These are phyloP conservation scores for Aphrocallistes beatrix DNA, from an alignment of 37 sponge, comb jelly and placozoan species.

Conservation along the genomic window DNA sequence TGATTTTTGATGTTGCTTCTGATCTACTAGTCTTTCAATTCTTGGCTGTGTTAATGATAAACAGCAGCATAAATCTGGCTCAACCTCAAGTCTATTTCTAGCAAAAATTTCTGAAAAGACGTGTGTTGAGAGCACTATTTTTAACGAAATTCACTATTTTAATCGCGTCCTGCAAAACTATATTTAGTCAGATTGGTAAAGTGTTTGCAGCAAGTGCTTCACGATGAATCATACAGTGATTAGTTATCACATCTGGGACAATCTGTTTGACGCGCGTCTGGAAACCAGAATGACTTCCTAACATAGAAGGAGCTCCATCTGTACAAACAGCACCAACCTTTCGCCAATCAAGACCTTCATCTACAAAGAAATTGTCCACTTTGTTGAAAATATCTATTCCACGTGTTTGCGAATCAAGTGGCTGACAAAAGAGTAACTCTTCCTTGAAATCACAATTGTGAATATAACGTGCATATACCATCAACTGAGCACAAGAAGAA, in stretches of 20 bases:
- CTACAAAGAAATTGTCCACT: neutral
- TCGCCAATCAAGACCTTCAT: constrained; percentile 3
- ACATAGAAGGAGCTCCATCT: constrained; percentile 9
- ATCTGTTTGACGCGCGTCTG: constrained; percentile 1
- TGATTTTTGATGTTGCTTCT: no score
- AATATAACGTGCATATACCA: neutral
- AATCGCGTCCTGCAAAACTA: no score
- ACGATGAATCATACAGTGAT: constrained; percentile 3
- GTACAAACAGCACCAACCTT: constrained; percentile 4
- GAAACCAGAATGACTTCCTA: neutral
- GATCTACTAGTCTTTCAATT: no score
- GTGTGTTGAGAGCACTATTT: no score
- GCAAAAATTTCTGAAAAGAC: no score
- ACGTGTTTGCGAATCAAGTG: constrained; percentile 10
- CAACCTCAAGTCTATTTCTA: no score
- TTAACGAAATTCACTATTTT: no score
- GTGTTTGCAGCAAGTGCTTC: no score
- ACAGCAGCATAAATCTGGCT: no score
- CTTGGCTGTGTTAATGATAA: no score
- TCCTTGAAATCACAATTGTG: neutral
- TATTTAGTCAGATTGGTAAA: no score
- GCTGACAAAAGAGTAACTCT: constrained; percentile 9
- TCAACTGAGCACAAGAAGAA: neutral
- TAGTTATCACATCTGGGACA: constrained; percentile 17
- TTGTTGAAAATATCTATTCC: constrained; percentile 10